A percentile compares a stretch with the other conserved stretches of the same genome.
These are phyloP conservation scores for Drosophila nannoptera DNA, from an alignment of 1,140 invertebrate species.

Conservation along the genomic window DNA sequence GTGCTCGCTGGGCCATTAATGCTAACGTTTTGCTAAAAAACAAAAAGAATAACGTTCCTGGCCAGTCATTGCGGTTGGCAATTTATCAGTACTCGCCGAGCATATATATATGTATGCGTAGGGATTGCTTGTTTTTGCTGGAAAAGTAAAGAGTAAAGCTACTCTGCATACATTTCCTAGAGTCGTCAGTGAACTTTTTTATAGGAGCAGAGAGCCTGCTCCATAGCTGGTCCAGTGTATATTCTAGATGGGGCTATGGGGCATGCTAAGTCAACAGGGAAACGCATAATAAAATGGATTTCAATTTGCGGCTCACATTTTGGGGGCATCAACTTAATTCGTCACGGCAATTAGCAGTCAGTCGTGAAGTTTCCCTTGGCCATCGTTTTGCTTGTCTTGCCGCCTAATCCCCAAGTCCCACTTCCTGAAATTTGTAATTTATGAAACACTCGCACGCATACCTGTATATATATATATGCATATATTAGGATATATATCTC, in stretches of 20 bases:
- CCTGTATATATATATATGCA: too few species aligned
- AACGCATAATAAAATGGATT: conserved; percentile 17
- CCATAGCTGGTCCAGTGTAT: too few species aligned
- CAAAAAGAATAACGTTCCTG: neutral
- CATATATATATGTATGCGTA: too few species aligned
- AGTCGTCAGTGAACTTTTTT: too few species aligned
- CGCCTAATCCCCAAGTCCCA: neutral
- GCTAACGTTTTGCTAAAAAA: conserved; percentile 32
- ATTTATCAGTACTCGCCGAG: too few species aligned
- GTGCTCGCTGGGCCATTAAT: conserved; percentile 42
- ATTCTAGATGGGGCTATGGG: neutral
- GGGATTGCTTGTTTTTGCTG: neutral
- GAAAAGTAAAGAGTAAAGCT: neutral
- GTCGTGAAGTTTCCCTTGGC: conserved; percentile 7
- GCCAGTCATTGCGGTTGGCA: neutral
- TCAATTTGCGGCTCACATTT: conserved; percentile 1
- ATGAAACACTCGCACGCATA: too few species aligned
- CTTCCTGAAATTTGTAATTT: too few species aligned
- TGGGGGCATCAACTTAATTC: conserved; percentile 12
- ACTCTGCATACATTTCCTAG: too few species aligned
- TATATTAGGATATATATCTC: too few species aligned
- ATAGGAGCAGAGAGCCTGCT: too few species aligned
- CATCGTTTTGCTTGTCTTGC: neutral
- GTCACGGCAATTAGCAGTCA: conserved; percentile 22
- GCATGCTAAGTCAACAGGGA: neutral